phyloP scores from a whole-genome alignment of 2,888 invertebrate genomes.

The Lydus trimaculatus region DNA sequence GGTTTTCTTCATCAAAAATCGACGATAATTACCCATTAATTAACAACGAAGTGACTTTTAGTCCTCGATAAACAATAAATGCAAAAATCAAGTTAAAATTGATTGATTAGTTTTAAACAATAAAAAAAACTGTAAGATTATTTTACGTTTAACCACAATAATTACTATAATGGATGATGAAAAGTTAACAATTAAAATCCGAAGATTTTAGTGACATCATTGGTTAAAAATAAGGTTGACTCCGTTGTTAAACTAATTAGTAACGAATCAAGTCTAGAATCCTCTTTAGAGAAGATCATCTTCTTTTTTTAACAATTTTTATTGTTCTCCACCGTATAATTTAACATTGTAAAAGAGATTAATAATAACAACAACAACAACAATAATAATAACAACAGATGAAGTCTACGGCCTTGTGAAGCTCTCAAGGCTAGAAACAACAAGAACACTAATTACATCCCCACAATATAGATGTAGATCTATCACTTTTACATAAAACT shows the following conservation, averaged over 20 bases:
- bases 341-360: slow-evolving; percentile 3
- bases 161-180: neutral
- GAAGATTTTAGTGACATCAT: neutral
- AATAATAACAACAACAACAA: neutral
- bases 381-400: neutral
- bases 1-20: neutral
- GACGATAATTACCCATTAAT: neutral
- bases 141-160: neutral
- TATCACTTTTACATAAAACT: neutral
- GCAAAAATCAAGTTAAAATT: neutral
- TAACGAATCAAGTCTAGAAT: neutral
- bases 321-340: neutral
- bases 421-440: neutral
- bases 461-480: neutral
- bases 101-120: neutral
- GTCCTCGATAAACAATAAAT: neutral
- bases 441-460: neutral
- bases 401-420: neutral
- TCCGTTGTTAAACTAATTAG: neutral
- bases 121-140: neutral
- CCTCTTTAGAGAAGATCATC: neutral
- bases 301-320: neutral
- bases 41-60: neutral
- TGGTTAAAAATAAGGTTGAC: neutral
- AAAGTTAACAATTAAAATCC: neutral